Evolutionary conservation across 2,113 vertebrate genomes (phyloP).

Genomic region (Amblyopsis rosae): DNA sequence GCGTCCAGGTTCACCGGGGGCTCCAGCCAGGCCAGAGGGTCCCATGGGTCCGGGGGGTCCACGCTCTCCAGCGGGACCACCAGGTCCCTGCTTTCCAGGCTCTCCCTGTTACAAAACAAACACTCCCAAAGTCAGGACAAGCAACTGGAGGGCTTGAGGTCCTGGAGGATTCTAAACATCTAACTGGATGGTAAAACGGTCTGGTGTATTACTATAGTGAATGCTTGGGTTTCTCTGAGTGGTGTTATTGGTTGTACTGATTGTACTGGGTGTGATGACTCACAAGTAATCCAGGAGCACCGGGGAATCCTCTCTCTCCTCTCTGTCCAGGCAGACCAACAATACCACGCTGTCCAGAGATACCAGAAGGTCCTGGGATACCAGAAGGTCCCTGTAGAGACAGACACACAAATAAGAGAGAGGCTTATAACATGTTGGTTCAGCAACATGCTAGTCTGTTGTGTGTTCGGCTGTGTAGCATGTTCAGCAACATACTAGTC

Average conservation of each 20-base stretch:
- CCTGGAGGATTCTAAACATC: neutral
- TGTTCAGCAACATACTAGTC: too few relatives aligned
- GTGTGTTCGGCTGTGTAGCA: too few relatives aligned
- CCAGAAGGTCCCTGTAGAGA: conserved; percentile 83
- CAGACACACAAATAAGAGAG: neutral
- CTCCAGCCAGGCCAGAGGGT: conserved; percentile 88
- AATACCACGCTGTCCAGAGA: conserved; percentile 89
- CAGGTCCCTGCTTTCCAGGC: conserved; percentile 87
- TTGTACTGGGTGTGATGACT: conserved; percentile 60
- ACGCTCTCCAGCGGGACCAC: conserved; percentile 87
- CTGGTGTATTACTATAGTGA: neutral
- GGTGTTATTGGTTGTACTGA: neutral
- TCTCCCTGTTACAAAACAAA: conserved; percentile 81
- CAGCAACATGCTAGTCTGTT: neutral
- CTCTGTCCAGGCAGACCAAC: conserved; percentile 91
- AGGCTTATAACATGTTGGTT: neutral
- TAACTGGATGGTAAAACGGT: neutral
- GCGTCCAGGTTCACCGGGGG: conserved; percentile 93
- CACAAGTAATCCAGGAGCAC: conserved; percentile 85
- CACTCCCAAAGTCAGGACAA: neutral
- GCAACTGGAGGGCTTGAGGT: neutral
- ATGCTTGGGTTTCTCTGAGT: too few relatives aligned
- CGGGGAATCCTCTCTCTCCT: conserved; percentile 95
- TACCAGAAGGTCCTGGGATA: conserved; percentile 88
- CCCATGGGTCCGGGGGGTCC: conserved; percentile 93